Percentiles rank a stretch among this genome's conserved stretches.
Evolutionary conservation across 2,888 invertebrate genomes (phyloP).

Genomic region (Callyntrura guangdongensis): DNA sequence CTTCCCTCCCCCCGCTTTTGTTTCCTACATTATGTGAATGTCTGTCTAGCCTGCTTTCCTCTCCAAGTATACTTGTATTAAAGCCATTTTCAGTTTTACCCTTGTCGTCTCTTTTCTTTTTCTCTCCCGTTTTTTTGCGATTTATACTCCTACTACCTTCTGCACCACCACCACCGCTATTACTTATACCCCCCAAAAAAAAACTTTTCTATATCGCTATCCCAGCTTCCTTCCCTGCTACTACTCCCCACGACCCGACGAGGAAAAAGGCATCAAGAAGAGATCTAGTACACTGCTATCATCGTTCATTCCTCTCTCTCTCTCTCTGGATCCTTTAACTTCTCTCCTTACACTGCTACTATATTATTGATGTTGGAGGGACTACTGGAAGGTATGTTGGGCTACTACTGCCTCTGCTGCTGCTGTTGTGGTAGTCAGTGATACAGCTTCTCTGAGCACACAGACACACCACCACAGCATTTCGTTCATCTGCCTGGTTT

Average conservation of each 20-base stretch:
- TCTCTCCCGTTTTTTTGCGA: conserved; percentile 61
- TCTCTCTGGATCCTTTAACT: background rate
- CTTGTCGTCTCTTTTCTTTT: conserved; percentile 43
- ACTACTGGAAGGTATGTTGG: background rate
- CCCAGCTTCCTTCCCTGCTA: conserved; percentile 36
- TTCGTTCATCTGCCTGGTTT: conserved; percentile 23
- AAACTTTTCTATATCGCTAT: background rate
- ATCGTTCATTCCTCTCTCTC: conserved; percentile 21
- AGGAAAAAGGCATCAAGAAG: background rate
- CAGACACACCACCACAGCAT: conserved; percentile 13
- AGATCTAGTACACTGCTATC: background rate
- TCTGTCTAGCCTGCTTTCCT: conserved; percentile 25
- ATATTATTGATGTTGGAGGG: conserved; percentile 26
- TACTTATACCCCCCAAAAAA: background rate
- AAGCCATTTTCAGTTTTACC: conserved; percentile 77
- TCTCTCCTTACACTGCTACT: conserved; percentile 1
- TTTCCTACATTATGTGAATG: conserved; percentile 32
- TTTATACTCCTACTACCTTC: conserved; percentile 32
- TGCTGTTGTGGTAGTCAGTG: conserved; percentile 51
- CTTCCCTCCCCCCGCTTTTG: conserved; percentile 22
- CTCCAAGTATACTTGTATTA: conserved; percentile 6
- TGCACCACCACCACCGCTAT: background rate
- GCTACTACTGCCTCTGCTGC: background rate
- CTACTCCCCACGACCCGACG: background rate
- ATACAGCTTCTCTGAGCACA: background rate